Evolutionary conservation across 2,113 vertebrate species (phyloP).

Genomic region (Shinisaurus crocodilurus): DNA sequence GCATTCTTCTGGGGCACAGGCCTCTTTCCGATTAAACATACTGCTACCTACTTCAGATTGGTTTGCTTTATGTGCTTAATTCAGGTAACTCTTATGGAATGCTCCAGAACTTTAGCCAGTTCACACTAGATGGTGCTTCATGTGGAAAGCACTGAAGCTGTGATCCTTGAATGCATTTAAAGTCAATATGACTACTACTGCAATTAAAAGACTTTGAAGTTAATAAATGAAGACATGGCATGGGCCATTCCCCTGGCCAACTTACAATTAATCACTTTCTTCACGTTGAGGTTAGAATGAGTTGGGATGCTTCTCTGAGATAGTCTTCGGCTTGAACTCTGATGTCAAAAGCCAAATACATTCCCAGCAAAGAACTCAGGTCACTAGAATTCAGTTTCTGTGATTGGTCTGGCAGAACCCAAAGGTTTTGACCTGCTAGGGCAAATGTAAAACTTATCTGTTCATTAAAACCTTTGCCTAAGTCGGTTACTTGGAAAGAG

Average conservation of each 20-base stretch:
- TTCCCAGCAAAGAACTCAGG: not conserved
- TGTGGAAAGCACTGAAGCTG: not conserved
- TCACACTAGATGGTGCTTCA: not conserved
- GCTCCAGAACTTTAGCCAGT: not conserved
- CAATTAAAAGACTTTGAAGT: conserved; percentile 1
- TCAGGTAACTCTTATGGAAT: not conserved
- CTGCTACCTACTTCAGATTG: not conserved
- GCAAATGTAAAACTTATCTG: not conserved
- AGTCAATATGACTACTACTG: conserved; percentile 1
- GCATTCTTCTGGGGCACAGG: not conserved
- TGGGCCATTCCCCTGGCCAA: not conserved
- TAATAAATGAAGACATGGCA: conserved; percentile 3
- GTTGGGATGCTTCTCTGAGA: not conserved
- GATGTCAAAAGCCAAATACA: conserved; percentile 20
- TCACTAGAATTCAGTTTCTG: not conserved
- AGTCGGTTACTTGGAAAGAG: not conserved
- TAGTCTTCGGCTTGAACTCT: not conserved
- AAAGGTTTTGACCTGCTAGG: not conserved
- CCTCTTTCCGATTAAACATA: not conserved
- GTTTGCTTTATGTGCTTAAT: not conserved
- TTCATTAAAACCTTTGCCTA: not conserved
- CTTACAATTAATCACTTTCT: not conserved
- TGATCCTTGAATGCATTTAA: not conserved
- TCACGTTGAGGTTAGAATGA: not conserved
- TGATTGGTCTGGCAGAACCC: not conserved